phyloP scores from a whole-genome alignment of 64 coral and sea anemone genomes.

The Catalaphyllia jardinei region DNA sequence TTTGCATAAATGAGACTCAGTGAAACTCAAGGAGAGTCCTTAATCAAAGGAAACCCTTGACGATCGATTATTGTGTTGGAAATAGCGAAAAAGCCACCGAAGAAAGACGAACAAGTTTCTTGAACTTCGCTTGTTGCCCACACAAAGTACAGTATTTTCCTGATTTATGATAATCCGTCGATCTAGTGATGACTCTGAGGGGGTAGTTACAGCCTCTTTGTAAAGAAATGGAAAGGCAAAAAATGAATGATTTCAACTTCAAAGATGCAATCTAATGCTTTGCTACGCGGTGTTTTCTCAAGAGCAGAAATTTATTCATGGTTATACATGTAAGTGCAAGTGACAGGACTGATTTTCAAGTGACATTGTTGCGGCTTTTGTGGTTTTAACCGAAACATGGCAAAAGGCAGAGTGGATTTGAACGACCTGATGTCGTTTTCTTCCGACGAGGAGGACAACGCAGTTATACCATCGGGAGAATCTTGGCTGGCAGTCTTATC shows the following conservation, averaged over 20 bases:
- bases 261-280: no score
- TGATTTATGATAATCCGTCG: neutral
- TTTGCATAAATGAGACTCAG: neutral
- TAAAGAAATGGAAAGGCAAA: neutral
- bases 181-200: neutral
- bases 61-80: neutral
- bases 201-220: neutral
- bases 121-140: neutral
- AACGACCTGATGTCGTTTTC: slow-evolving; percentile 76
- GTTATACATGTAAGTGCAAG: neutral
- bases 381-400: neutral
- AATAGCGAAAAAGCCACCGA: neutral
- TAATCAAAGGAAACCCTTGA: neutral
- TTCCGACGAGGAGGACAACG: slow-evolving; percentile 67
- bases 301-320: no score
- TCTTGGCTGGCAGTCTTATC: slow-evolving; percentile 75
- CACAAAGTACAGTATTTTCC: neutral
- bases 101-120: neutral
- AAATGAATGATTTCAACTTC: no score
- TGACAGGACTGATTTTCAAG: neutral
- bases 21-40: neutral
- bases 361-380: neutral
- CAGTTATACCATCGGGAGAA: neutral
- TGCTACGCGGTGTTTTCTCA: no score
- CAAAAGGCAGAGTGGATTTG: neutral